phyloP scores from a whole-genome alignment of 2,888 invertebrate species.

The Dysmachus trigonus region DNA sequence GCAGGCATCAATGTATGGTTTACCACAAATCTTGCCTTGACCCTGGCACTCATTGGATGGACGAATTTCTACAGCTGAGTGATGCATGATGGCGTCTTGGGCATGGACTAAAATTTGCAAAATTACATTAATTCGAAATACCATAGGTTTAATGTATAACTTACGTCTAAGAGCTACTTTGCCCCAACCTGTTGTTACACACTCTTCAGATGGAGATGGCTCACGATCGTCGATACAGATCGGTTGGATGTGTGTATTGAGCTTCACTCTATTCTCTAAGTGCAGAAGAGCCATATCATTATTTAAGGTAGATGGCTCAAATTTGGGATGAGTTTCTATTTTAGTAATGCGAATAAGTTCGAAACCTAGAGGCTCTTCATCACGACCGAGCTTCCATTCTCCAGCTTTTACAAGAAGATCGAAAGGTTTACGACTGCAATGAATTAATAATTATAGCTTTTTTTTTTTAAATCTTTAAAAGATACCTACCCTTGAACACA shows the following conservation, averaged over 20 bases:
- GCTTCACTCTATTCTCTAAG: slow-evolving; percentile 70
- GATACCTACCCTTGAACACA: slow-evolving; percentile 77
- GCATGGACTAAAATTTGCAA: slow-evolving; percentile 71
- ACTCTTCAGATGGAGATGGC: slow-evolving; percentile 67
- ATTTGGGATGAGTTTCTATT: slow-evolving; percentile 77
- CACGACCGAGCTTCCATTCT: slow-evolving; percentile 84
- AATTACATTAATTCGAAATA: background rate
- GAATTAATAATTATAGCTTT: background rate
- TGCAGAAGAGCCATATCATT: slow-evolving; percentile 79
- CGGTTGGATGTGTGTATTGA: slow-evolving; percentile 77
- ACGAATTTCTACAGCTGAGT: slow-evolving; percentile 70
- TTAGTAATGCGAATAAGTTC: slow-evolving; percentile 77
- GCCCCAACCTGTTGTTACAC: slow-evolving; percentile 86
- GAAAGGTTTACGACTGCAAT: slow-evolving; percentile 68
- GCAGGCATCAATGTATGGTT: slow-evolving; percentile 77
- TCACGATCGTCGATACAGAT: slow-evolving; percentile 77
- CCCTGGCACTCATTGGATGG: slow-evolving; percentile 62
- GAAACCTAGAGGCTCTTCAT: slow-evolving; percentile 81
- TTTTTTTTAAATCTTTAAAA: background rate
- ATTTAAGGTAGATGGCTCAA: slow-evolving; percentile 69
- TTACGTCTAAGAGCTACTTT: slow-evolving; percentile 80
- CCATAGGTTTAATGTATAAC: slow-evolving; percentile 51
- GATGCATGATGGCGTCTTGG: slow-evolving; percentile 79
- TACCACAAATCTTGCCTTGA: slow-evolving; percentile 73
- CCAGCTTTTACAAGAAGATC: slow-evolving; percentile 82